Evolutionary conservation across 2,113 vertebrate genomes (phyloP).

Genomic region (Nycticorax nycticorax): DNA sequence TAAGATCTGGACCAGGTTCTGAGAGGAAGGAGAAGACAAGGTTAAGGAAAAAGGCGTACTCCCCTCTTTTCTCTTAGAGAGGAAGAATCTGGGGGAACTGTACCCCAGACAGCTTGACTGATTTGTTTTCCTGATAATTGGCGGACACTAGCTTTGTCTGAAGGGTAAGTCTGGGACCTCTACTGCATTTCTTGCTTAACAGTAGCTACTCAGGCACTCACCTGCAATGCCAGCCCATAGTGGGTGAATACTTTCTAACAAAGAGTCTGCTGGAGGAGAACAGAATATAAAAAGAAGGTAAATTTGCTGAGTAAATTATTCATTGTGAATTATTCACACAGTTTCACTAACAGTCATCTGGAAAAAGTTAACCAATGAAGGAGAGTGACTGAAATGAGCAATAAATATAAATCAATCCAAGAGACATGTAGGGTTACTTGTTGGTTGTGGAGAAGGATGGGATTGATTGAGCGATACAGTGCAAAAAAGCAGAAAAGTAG

Average conservation of each 20-base stretch:
- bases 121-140: not conserved
- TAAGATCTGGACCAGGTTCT: not conserved
- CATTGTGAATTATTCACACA: not conserved
- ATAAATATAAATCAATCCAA: constrained; percentile 9
- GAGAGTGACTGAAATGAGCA: not conserved
- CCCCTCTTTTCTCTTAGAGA: not conserved
- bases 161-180: not conserved
- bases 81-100: not conserved
- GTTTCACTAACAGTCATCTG: constrained; percentile 27
- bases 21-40: not conserved
- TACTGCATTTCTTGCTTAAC: not conserved
- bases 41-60: not conserved
- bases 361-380: constrained; percentile 22
- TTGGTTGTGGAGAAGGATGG: not conserved
- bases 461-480: not conserved
- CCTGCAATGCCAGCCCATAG: not conserved
- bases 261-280: not conserved
- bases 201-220: not conserved
- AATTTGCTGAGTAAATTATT: not conserved
- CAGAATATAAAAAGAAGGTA: not conserved
- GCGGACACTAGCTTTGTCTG: not conserved
- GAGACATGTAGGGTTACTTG: not conserved
- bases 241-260: not conserved
- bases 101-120: not conserved
- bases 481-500: not conserved